Evolutionary conservation across 2,888 invertebrate species (phyloP).

Genomic region (Nomada fabriciana): DNA sequence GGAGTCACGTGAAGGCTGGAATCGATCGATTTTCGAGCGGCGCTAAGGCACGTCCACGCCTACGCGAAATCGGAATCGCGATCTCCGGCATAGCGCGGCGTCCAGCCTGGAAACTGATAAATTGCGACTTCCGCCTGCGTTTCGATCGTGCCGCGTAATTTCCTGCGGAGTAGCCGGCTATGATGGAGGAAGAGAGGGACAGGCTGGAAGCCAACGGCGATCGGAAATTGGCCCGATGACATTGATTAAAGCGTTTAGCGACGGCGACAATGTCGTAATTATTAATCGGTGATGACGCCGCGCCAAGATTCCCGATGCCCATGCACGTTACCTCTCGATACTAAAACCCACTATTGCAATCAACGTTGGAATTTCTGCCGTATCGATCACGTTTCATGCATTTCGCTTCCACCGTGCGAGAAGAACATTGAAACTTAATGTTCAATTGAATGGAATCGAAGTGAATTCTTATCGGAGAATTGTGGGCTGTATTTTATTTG

Average conservation of each 20-base stretch:
- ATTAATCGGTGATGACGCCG: slow-evolving; percentile 80
- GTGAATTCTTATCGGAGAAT: no score
- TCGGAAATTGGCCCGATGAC: slow-evolving; percentile 85
- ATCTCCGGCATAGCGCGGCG: slow-evolving; percentile 67
- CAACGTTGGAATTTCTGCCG: not conserved
- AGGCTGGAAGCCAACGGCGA: slow-evolving; percentile 78
- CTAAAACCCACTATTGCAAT: not conserved
- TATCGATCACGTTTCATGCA: not conserved
- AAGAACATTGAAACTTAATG: no score
- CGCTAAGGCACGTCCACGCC: slow-evolving; percentile 51
- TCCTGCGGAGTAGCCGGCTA: slow-evolving; percentile 79
- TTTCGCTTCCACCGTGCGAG: no score
- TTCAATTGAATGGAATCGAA: no score
- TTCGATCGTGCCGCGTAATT: slow-evolving; percentile 83
- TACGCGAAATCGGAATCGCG: slow-evolving; percentile 65
- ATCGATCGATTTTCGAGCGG: slow-evolving; percentile 62
- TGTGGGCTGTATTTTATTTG: no score
- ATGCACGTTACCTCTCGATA: slow-evolving; percentile 12
- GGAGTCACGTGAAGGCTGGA: slow-evolving; percentile 12
- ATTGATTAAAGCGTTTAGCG: slow-evolving; percentile 84
- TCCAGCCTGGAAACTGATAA: slow-evolving; percentile 82
- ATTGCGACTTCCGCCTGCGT: slow-evolving; percentile 83
- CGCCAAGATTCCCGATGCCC: slow-evolving; percentile 64
- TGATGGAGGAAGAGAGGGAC: slow-evolving; percentile 64
- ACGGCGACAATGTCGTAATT: slow-evolving; percentile 81